phyloP scores from a whole-genome alignment of 2,888 invertebrate genomes.

The Pollenia angustigena region DNA sequence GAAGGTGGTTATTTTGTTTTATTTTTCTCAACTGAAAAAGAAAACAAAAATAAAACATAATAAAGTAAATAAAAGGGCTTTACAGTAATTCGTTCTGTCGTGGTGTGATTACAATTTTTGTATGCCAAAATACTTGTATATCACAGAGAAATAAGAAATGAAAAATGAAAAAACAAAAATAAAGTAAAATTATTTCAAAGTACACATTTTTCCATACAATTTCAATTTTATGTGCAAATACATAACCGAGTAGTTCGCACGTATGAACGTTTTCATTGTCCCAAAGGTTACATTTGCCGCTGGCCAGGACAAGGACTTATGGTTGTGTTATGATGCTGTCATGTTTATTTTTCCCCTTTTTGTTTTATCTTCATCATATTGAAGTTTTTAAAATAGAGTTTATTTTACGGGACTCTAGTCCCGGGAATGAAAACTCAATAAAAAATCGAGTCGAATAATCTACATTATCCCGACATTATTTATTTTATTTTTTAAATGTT shows the following conservation, averaged over 20 bases:
- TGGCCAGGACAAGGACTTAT: conserved; percentile 68
- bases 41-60: conserved; percentile 22
- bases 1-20: conserved; percentile 24
- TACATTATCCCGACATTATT: no score
- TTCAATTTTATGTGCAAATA: neutral
- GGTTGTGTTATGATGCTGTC: conserved; percentile 60
- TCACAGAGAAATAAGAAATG: neutral
- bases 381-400: no score
- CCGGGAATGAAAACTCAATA: no score
- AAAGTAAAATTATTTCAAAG: conserved; percentile 44
- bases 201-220: neutral
- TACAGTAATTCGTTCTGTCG: conserved; percentile 37
- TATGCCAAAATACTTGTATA: conserved; percentile 8
- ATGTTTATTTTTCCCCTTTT: conserved; percentile 44
- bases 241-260: neutral
- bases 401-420: no score
- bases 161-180: neutral
- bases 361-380: neutral
- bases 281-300: conserved; percentile 68
- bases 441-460: no score
- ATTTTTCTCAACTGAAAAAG: conserved; percentile 15
- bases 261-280: conserved; percentile 22
- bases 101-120: conserved; percentile 46
- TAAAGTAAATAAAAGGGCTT: conserved; percentile 51
- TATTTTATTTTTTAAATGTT: no score